A percentile compares a stretch with the other conserved stretches of the same genome.
phyloP scores from a whole-genome alignment of 2,113 vertebrate genomes.

The Tetraodon nigroviridis region DNA sequence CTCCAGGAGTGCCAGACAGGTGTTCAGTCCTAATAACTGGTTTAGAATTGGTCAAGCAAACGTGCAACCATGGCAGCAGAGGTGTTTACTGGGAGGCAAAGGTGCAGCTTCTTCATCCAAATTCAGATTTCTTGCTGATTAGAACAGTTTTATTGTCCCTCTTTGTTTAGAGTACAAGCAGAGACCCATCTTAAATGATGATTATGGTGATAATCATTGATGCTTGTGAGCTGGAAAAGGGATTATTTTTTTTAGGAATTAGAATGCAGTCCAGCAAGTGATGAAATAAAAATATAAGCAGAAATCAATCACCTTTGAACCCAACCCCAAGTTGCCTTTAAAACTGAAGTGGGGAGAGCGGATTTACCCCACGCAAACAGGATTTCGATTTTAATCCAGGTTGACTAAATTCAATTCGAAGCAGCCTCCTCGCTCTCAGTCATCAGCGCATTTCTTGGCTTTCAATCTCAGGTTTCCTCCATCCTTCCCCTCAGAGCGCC shows the following conservation, averaged over 20 bases:
- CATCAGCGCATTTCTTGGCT: slow-evolving; percentile 33
- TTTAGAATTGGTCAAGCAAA: too few relatives aligned
- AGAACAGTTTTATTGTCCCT: background rate
- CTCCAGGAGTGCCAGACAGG: slow-evolving; percentile 57
- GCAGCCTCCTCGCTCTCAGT: slow-evolving; percentile 20
- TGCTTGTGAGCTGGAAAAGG: background rate
- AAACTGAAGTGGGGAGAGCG: too few relatives aligned
- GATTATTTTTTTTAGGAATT: background rate
- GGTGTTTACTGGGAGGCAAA: too few relatives aligned
- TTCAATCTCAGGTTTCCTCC: slow-evolving; percentile 35
- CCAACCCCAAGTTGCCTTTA: too few relatives aligned
- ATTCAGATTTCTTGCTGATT: slow-evolving; percentile 4
- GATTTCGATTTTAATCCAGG: too few relatives aligned
- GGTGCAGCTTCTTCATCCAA: background rate
- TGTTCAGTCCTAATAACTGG: too few relatives aligned
- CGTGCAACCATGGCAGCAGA: too few relatives aligned
- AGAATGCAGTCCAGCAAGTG: background rate
- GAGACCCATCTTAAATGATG: too few relatives aligned
- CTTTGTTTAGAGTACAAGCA: too few relatives aligned
- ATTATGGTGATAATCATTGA: background rate
- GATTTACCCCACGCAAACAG: too few relatives aligned
- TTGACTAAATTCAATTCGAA: background rate
- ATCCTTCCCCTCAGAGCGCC: slow-evolving; percentile 16
- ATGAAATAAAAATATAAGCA: too few relatives aligned
- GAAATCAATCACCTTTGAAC: too few relatives aligned